Conservation (phyloP, 2,797 vertebrate species). For the Tolypeutes matacus region DNA sequence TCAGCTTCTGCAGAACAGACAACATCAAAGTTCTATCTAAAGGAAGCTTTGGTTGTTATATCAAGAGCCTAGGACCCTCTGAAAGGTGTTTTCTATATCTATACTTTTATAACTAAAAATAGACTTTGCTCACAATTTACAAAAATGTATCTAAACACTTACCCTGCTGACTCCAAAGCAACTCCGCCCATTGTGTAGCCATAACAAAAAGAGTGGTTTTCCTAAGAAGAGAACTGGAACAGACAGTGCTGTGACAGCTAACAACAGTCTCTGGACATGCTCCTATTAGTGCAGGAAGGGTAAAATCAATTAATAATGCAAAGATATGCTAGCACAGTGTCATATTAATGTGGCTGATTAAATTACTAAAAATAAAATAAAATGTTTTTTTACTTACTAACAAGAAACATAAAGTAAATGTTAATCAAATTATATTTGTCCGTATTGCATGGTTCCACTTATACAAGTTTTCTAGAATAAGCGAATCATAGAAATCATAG, state of each 20-base stretch:
- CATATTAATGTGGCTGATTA: fast-evolving
- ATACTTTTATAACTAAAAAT: fast-evolving
- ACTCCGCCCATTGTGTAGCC: conserved; percentile 93
- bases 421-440: fast-evolving
- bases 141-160: conserved; percentile 53
- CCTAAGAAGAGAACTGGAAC: conserved; percentile 96
- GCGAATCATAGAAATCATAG: no score
- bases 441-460: no score
- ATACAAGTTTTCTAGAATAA: no score
- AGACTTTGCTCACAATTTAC: fast-evolving
- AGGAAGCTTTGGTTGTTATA: neutral
- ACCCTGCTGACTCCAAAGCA: conserved; percentile 94
- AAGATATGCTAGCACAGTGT: fast-evolving
- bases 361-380: fast-evolving
- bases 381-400: fast-evolving
- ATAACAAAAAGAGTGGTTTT: conserved; percentile 96
- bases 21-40: neutral
- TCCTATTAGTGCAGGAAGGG: conserved; percentile 84
- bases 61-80: neutral
- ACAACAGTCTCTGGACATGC: conserved; percentile 92
- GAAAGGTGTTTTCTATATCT: neutral
- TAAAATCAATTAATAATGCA: fast-evolving
- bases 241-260: conserved; percentile 91
- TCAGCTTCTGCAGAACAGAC: fast-evolving
- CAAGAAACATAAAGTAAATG: fast-evolving